Percentiles rank a stretch among this genome's conserved stretches.
phyloP scores from a whole-genome alignment of 1,140 invertebrate genomes.

The Asobara japonica region DNA sequence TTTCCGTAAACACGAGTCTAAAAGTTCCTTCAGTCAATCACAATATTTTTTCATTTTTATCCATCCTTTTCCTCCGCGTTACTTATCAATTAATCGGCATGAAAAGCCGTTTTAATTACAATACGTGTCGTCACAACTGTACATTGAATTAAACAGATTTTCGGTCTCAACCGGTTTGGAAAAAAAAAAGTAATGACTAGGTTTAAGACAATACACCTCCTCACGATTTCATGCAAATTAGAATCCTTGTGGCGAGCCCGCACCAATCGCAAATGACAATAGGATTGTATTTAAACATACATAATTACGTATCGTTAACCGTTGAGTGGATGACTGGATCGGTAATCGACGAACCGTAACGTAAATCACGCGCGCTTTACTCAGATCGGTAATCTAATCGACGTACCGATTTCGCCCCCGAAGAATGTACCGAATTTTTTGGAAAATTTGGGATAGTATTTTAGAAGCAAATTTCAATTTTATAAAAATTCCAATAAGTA shows the following conservation, averaged over 20 bases:
- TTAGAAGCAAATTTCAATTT: too few species aligned
- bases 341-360: constrained; percentile 9
- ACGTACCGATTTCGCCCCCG: too few species aligned
- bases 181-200: background rate
- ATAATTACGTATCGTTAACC: background rate
- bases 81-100: too few species aligned
- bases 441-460: too few species aligned
- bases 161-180: background rate
- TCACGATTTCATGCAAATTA: constrained; percentile 17
- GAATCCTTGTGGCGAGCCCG: background rate
- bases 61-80: too few species aligned
- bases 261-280: constrained; percentile 8
- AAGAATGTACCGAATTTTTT: too few species aligned
- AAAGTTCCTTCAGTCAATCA: too few species aligned
- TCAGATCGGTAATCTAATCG: background rate
- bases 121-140: too few species aligned
- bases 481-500: too few species aligned
- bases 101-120: too few species aligned
- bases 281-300: background rate
- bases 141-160: background rate
- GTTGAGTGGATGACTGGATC: background rate
- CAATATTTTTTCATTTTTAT: too few species aligned
- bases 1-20: too few species aligned
- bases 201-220: background rate
- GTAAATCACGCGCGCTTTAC: background rate